These are phyloP conservation scores for Holacanthella duospinosa DNA, from an alignment of 2,888 invertebrate species.

Conservation along the genomic window DNA sequence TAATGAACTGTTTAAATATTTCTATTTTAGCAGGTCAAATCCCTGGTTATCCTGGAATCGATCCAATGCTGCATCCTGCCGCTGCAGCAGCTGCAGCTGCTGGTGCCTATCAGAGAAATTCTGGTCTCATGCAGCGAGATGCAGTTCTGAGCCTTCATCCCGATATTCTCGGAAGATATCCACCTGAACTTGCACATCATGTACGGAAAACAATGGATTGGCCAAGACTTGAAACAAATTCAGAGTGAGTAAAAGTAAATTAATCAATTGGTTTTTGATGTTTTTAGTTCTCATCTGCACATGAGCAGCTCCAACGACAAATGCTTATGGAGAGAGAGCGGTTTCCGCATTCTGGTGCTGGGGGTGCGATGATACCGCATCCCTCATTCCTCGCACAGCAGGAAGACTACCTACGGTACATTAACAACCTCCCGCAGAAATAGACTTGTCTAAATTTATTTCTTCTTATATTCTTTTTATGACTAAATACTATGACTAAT, in stretches of 20 bases:
- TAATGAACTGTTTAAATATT: no score
- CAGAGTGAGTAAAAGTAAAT: neutral
- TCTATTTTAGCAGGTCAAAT: constrained; percentile 32
- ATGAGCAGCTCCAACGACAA: constrained; percentile 63
- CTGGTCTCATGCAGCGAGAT: constrained; percentile 48
- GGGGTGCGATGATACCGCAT: constrained; percentile 41
- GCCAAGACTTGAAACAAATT: no score
- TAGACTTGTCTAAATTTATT: constrained; percentile 10
- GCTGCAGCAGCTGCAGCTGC: constrained; percentile 40
- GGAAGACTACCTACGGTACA: constrained; percentile 56
- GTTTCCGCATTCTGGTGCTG: constrained; percentile 41
- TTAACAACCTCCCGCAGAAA: constrained; percentile 36
- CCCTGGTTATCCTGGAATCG: constrained; percentile 36
- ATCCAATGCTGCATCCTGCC: constrained; percentile 40
- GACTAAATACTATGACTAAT: no score
- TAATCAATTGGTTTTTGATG: neutral
- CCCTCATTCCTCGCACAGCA: constrained; percentile 56
- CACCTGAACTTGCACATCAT: constrained; percentile 67
- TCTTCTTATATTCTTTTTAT: constrained; percentile 2
- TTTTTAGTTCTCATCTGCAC: constrained; percentile 3
- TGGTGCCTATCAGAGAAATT: constrained; percentile 52
- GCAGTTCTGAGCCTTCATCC: constrained; percentile 55
- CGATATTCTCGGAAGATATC: constrained; percentile 67
- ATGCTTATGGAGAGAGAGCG: constrained; percentile 67
- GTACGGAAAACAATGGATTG: constrained; percentile 43